Evolutionary conservation across 2,888 invertebrate genomes (phyloP), one percentile per base, ranked within the genome.

Genomic region (Dryobota labecula): DNA sequence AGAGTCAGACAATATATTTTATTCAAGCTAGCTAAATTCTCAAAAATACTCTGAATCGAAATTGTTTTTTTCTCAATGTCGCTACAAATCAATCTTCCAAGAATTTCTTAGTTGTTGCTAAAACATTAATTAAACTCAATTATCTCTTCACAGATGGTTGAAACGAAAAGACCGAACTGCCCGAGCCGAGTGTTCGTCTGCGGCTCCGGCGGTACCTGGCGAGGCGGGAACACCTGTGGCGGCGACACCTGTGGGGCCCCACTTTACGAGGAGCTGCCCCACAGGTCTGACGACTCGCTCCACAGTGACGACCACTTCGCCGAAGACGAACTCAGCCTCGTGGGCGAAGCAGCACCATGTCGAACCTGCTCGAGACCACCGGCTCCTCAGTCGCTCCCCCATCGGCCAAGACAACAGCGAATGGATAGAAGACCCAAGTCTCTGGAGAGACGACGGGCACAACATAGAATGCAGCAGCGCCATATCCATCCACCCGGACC

Each of bases 261-360:
- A 65, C 97, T 98, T 36, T 98, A 98, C 93, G 98, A 98, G 93
- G 98, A 98, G 90, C 96, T 98, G 56, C 97, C 97, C 0, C 96
- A 96, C 76, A 95, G 97, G 74, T 97, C 97, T 18, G 96, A 97
- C 49, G 96, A 96, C 86, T 95, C 95, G 47, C 87, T 96, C 36
- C 97, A 97, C 88, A 98, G 98, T 89, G 98, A 98, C 89, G 98
- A 98, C 88, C 98, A 98, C 88, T 98, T 98, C 89, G 98, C 98
- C 62, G 98, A 98, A 93, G 98, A 98, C 90, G 98, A 98, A 89
- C 96, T 98, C 20, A 97, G 96, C 73, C 91, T 96, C 18, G 96
- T 95, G 1, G 96, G 92, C 80, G 96, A 92, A 92, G 95, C 94
- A 65, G 96, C 94, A 11, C 96, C 93, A 18, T 96, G 95, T 87